Evolutionary conservation across 2,113 vertebrate species (phyloP), one percentile per base, ranked within the genome.

Genomic region (Mormyrus lacerda): DNA sequence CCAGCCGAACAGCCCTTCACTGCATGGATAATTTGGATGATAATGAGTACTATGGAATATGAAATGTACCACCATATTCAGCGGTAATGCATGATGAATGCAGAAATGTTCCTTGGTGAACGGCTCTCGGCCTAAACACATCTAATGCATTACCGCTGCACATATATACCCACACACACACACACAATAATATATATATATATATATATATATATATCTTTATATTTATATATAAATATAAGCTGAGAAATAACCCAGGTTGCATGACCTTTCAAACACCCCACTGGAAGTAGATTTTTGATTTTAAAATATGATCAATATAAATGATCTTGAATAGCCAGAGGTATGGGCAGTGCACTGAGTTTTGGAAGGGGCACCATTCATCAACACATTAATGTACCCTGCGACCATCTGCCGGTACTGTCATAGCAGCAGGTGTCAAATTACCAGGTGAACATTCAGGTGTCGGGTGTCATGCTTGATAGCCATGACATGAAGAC

Each of bases 381-480:
- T 51, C 85, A 86, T 51, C 27, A n/a, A 31, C 85, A 86, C 45
- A 51, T 51, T 51, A 86, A 86, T 35, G 48, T 35, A 27, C 85
- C n/a, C 45, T 15, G 48, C 1, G 10, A 45, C 48, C 48, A 51
- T 51, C 48, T 86, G 85, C 10, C 85, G 10, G 48, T 48, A 53
- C 24, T 31, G 48, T 86, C 27, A 86, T 31, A 53, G 24, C 48
- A 86, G 47, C 85, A 86, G 48, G 85, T 86, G 85, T 86, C 48
- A 86, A 86, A 86, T 86, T 86, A 86, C 85, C 85, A 86, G 85
- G 84, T 86, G 84, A 86, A 86, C 48, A 86, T 86, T 51, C 45
- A 86, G 84, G 85, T 86, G 85, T 86, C 85, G 44, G 85, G 48
- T 86, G 85, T 51, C 85, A 53, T 86, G 85, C 47, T 51, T 86